A percentile compares a stretch with the other conserved stretches of the same genome.
Conservation (phyloP, 2,888 invertebrate species). For the Notocelia uddmanniana region DNA sequence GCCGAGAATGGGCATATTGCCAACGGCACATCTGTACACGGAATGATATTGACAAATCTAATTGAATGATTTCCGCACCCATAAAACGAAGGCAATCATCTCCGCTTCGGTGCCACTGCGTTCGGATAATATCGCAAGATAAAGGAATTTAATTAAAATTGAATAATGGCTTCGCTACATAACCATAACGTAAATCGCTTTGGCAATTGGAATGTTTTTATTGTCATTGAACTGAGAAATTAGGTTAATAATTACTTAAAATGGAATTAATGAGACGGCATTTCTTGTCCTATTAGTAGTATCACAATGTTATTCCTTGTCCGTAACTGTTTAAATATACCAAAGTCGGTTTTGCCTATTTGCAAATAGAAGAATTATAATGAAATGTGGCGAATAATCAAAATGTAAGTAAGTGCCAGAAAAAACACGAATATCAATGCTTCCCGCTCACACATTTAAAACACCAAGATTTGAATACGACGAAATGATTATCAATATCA, state of each 20-base stretch:
- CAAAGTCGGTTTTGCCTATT: too few relatives aligned
- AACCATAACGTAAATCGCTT: background rate
- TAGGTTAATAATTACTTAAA: background rate
- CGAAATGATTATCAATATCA: too few relatives aligned
- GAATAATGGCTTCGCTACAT: constrained; percentile 26
- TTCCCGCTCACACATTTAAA: too few relatives aligned
- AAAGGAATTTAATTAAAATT: constrained; percentile 43
- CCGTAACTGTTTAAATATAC: too few relatives aligned
- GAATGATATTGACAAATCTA: constrained; percentile 6
- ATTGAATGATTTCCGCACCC: constrained; percentile 6
- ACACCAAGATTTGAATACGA: too few relatives aligned
- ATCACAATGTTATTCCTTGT: too few relatives aligned
- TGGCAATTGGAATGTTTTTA: constrained; percentile 12
- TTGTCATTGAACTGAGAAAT: background rate
- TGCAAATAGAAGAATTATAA: too few relatives aligned
- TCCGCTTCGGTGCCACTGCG: background rate
- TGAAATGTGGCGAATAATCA: too few relatives aligned
- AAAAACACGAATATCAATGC: too few relatives aligned
- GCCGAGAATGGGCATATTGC: too few relatives aligned
- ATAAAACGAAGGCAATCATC: constrained; percentile 29
- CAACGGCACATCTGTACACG: background rate
- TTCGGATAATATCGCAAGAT: constrained; percentile 29
- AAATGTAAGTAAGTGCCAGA: too few relatives aligned
- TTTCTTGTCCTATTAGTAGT: too few relatives aligned
- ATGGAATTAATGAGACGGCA: background rate